Base-by-base conservation (phyloP, 2,797 vertebrate species). In the Xerus rutilus region DNA sequence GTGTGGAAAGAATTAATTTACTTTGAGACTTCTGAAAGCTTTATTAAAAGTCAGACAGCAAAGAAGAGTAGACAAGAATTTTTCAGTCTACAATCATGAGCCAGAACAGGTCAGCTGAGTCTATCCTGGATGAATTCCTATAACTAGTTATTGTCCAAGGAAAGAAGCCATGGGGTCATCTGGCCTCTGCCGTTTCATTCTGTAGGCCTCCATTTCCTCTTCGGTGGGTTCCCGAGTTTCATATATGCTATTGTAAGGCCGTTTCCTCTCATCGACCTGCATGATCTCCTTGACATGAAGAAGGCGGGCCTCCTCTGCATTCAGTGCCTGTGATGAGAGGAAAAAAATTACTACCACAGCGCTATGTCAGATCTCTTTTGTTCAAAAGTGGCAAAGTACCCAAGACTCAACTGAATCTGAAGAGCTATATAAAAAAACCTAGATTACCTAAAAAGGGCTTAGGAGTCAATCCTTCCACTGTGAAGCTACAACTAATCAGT, bases 81-180 rank as follows among this genome's bases (percentile, higher is more conserved):
- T 92, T 79, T 45, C 78, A 70, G 81, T 45, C 6, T 25, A 69
- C 0, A n/a, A 25, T 39, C 25, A 84, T 5, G 1, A 43, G 23
- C 23, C 79, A 77, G 87, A 81, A 64, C 14, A 0, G 8, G 35
- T 84, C 32, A 35, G 76, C 28, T 95, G 62, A 15, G 17, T 59
- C 65, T 72, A 20, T 62, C 32, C 10, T 49, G 64, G 23, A 65
- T 88, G 7, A 35, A 14, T 0, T 0, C 69, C 73, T 45, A 67
- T 85, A 90, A 82, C 3, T 64, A 81, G 79, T 92, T 15, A 52
- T 98, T 99, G 99, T 76, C 99, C 99, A 23, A 99, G 99, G 93
- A 99, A 99, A 43, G 99, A 99, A 70, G 99, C 99, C 99, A 99
- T 99, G 92, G 99, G 99, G 98, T 99, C 99, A 74, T 99, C 99